Evolutionary conservation across 2,113 vertebrate genomes (phyloP), one percentile per base, ranked within the genome.

Genomic region (Chrysochloris asiatica): DNA sequence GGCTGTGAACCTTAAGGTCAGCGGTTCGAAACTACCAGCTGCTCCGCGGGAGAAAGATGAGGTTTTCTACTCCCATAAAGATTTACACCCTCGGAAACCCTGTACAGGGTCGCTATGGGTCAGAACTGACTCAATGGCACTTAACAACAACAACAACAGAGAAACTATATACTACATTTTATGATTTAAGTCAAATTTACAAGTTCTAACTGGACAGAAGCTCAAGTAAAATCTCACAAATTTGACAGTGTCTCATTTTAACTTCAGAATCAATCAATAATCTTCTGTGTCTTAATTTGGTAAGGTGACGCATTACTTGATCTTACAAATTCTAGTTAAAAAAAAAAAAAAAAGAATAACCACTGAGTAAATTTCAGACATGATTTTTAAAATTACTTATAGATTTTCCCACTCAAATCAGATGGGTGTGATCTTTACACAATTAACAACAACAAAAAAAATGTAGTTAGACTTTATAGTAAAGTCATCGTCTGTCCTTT

Each of bases 211-310:
- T 91, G 80, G 2, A 67, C 85, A 73, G 61, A 45, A 81, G 3
- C 45, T 41, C 36, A 83, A 38, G 81, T 92, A 33, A 10, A 94
- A 91, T 73, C n/a, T 21, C 47, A 81, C 22, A 93, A 73, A 92
- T 83, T 95, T 97, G 26, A 48, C 90, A 93, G 6, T 45, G 48
- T 24, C 77, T 96, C 95, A 87, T 87, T 30, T 91, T 96, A 85
- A 90, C 83, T 93, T 97, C 88, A 95, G 45, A 96, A 94, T 96
- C 90, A 94, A 92, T 96, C 90, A 96, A 95, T 73, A 91, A 92
- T 95, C 86, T 91, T 71, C 72, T 93, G 85, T 91, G 89, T 90
- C 93, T 96, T 95, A 63, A 88, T 93, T 95, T 94, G 75, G 36
- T 91, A 93, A 86, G 52, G 48, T 93, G 75, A 92, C 88, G 77